These are phyloP conservation scores for Thalassophryne amazonica DNA, from an alignment of 2,797 vertebrate genomes.

Conservation along the genomic window DNA sequence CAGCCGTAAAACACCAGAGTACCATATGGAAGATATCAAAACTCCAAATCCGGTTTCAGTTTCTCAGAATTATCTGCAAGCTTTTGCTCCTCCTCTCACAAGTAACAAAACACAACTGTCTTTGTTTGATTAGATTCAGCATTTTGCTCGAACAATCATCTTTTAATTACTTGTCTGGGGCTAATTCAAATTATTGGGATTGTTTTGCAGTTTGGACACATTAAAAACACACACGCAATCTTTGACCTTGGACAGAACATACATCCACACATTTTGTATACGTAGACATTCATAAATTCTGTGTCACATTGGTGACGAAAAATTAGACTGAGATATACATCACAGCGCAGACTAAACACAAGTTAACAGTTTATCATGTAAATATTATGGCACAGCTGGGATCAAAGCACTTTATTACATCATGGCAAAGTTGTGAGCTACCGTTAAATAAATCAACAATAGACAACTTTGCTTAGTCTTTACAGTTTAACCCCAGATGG, in stretches of 20 bases:
- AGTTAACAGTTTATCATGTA: slow-evolving; percentile 44
- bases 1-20: slow-evolving; percentile 34
- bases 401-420: slow-evolving; percentile 23
- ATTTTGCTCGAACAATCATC: slow-evolving; percentile 33
- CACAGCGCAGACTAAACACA: slow-evolving; percentile 60
- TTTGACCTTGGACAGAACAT: slow-evolving; percentile 6
- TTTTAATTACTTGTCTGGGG: slow-evolving; percentile 26
- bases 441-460: slow-evolving; percentile 33
- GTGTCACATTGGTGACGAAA: slow-evolving; percentile 15
- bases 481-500: slow-evolving; percentile 19
- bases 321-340: slow-evolving; percentile 42
- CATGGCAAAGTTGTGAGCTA: slow-evolving; percentile 22
- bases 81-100: slow-evolving; percentile 8
- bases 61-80: slow-evolving; percentile 32
- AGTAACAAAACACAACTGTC: too few relatives aligned
- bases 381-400: slow-evolving; percentile 54
- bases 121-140: slow-evolving; percentile 5
- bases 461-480: slow-evolving; percentile 23
- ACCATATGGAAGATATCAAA: slow-evolving; percentile 58
- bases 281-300: slow-evolving; percentile 27
- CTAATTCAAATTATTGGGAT: slow-evolving; percentile 8
- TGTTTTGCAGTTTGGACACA: not conserved
- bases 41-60: slow-evolving; percentile 1
- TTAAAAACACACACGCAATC: slow-evolving; percentile 6
- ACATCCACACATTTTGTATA: slow-evolving; percentile 33